These are phyloP conservation scores for Sminthurinus aureus DNA, from an alignment of 2,888 invertebrate species.

Conservation along the genomic window DNA sequence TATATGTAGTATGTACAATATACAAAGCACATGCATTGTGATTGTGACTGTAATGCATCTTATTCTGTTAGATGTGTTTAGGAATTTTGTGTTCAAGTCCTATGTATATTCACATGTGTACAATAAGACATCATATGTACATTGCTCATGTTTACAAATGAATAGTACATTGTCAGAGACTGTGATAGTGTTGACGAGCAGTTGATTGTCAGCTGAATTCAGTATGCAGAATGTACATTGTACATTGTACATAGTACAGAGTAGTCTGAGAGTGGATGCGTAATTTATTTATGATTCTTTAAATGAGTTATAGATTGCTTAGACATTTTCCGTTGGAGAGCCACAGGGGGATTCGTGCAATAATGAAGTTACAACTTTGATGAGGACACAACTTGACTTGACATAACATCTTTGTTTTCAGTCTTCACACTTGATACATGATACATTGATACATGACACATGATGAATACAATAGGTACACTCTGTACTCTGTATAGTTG, in stretches of 20 bases:
- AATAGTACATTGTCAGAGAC: no score
- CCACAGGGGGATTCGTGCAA: conserved; percentile 37
- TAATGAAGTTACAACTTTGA: conserved; percentile 43
- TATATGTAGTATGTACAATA: no score
- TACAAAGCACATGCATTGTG: no score
- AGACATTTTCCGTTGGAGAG: conserved; percentile 21
- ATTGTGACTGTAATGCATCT: no score
- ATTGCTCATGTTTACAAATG: no score
- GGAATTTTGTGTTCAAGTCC: no score
- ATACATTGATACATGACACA: not conserved
- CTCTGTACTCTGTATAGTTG: not conserved
- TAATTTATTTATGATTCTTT: conserved; percentile 34
- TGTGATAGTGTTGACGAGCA: not conserved
- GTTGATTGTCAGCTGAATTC: not conserved
- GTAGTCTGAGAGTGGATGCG: not conserved
- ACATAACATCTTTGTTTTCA: not conserved
- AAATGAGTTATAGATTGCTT: conserved; percentile 41
- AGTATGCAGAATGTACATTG: not conserved
- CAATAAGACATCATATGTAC: no score
- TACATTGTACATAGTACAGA: not conserved
- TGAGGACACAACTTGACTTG: conserved; percentile 18
- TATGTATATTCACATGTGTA: no score
- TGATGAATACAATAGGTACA: not conserved
- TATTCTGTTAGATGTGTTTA: no score
- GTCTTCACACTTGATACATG: no score